A percentile compares a stretch with the other conserved stretches of the same genome.
Evolutionary conservation across 2,888 invertebrate genomes (phyloP).

Genomic region (Folsomia candida): DNA sequence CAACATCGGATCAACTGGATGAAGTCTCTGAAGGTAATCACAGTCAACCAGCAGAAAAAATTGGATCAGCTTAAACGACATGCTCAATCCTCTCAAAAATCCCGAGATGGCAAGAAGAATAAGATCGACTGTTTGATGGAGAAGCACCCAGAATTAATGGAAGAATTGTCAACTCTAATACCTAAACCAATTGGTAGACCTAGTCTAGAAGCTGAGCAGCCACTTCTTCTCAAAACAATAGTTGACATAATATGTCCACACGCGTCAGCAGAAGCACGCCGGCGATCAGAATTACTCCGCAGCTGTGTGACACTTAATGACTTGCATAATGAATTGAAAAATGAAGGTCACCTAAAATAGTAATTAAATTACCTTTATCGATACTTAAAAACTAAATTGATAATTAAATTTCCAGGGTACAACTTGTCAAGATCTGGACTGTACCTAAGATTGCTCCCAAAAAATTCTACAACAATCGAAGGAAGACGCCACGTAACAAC

Average conservation of each 20-base stretch:
- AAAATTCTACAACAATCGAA: conserved; percentile 17
- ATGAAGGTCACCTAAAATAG: neutral
- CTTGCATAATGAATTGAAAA: neutral
- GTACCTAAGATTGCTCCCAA: conserved; percentile 25
- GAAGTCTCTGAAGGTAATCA: neutral
- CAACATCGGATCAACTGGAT: neutral
- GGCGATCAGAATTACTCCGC: neutral
- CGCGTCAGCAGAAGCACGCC: neutral
- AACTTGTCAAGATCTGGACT: conserved; percentile 10
- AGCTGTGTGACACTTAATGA: neutral
- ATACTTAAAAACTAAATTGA: too few species aligned
- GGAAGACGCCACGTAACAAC: conserved; percentile 36
- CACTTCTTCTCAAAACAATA: conserved; percentile 4
- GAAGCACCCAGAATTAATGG: neutral
- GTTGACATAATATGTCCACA: neutral
- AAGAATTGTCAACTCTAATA: neutral
- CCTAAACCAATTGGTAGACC: neutral
- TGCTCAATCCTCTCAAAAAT: neutral
- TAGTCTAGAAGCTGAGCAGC: neutral
- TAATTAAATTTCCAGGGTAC: neutral
- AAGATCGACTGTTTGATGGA: neutral
- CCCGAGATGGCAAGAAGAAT: neutral
- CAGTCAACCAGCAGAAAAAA: neutral
- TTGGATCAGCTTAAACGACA: neutral
- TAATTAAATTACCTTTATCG: neutral